These are phyloP conservation scores for Xenotilapia leptura DNA, from an alignment of 2,113 vertebrate species.

Conservation along the genomic window DNA sequence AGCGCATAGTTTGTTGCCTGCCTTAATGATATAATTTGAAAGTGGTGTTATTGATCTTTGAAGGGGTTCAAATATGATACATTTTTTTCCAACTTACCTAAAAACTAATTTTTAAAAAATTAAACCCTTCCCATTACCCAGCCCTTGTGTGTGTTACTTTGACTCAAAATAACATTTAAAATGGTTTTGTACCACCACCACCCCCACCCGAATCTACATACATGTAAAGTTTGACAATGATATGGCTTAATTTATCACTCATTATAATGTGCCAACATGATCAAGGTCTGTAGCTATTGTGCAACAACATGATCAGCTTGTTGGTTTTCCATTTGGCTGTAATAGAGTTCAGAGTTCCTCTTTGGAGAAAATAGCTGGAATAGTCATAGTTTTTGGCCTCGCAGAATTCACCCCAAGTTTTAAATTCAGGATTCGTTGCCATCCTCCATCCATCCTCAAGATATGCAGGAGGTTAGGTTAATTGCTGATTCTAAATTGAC, in stretches of 20 bases:
- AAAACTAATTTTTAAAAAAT: accelerated
- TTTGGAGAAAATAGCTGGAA: neutral
- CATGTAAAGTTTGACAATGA: neutral
- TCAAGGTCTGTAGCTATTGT: neutral
- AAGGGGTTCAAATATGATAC: neutral
- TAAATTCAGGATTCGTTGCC: neutral
- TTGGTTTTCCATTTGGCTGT: neutral
- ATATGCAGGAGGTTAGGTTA: neutral
- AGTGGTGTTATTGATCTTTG: neutral
- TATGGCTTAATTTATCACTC: neutral
- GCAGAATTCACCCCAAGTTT: neutral
- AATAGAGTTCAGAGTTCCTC: neutral
- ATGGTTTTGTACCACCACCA: neutral
- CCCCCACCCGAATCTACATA: neutral
- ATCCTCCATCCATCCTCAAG: neutral
- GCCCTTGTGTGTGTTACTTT: neutral
- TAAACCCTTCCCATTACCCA: neutral
- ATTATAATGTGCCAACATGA: neutral
- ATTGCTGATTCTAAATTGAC: neutral
- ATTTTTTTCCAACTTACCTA: neutral
- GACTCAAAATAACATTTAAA: neutral
- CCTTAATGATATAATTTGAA: neutral
- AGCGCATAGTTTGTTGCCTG: neutral
- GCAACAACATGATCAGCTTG: neutral
- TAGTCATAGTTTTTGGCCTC: neutral